Evolutionary conservation across 2,888 invertebrate species (phyloP).

Genomic region (Apantesis nais): DNA sequence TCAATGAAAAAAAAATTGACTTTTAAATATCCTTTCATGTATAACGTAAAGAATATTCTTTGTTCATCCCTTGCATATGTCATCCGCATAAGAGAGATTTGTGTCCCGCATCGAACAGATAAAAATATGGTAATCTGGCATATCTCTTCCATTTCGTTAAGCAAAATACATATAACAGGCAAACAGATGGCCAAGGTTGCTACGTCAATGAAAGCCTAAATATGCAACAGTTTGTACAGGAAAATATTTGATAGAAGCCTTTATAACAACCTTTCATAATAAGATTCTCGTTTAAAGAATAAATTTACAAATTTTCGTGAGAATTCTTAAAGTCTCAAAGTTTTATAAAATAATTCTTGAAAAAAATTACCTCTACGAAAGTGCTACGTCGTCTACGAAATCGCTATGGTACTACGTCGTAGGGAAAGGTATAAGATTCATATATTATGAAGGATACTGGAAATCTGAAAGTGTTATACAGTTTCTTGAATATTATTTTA

Average conservation of each 20-base stretch:
- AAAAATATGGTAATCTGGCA: slow-evolving; percentile 16
- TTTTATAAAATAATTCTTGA: slow-evolving; percentile 27
- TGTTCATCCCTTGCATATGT: slow-evolving; percentile 12
- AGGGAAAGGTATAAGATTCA: slow-evolving; percentile 18
- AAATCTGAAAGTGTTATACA: slow-evolving; percentile 7
- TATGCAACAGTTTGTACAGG: slow-evolving; percentile 10
- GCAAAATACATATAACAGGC: slow-evolving; percentile 8
- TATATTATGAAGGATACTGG: slow-evolving; percentile 1
- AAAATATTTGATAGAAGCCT: slow-evolving; percentile 13
- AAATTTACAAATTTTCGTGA: slow-evolving; percentile 23
- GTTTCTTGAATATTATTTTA: slow-evolving; percentile 16
- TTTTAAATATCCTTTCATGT: background rate
- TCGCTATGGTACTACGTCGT: slow-evolving; percentile 25
- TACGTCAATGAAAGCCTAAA: slow-evolving; percentile 12
- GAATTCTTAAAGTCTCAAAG: slow-evolving; percentile 17
- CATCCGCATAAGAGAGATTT: slow-evolving; percentile 12
- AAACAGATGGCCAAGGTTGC: slow-evolving; percentile 6
- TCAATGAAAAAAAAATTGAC: background rate
- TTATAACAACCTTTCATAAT: slow-evolving; percentile 15
- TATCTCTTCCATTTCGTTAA: slow-evolving; percentile 15
- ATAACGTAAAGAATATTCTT: slow-evolving; percentile 4
- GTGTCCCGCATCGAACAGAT: slow-evolving; percentile 2
- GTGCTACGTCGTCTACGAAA: slow-evolving; percentile 23
- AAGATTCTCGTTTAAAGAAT: slow-evolving; percentile 6
- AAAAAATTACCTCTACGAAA: slow-evolving; percentile 28